Percentiles rank a stretch among this genome's conserved stretches.
phyloP scores from a whole-genome alignment of 2,888 invertebrate genomes.

The Copidosoma aretas region DNA sequence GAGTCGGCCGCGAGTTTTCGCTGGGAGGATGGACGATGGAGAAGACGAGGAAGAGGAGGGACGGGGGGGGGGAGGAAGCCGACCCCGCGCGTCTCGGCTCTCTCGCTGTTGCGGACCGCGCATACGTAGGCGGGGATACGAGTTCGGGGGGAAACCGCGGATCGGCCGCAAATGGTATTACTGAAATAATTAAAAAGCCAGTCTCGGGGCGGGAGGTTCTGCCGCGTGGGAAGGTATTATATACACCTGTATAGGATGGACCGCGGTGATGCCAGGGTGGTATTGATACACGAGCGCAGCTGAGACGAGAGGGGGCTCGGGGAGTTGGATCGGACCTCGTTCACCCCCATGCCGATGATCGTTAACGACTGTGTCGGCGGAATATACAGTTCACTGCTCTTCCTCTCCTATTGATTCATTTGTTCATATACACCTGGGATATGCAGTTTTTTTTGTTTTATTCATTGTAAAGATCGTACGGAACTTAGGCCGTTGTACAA shows the following conservation, averaged over 20 bases:
- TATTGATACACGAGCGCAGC: conserved; percentile 17
- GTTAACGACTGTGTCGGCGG: conserved; percentile 34
- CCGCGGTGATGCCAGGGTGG: too few species aligned
- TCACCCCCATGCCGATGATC: conserved; percentile 27
- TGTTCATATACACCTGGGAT: too few species aligned
- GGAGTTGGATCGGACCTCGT: conserved; percentile 30
- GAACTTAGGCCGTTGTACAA: too few species aligned
- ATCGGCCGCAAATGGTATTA: conserved; percentile 34
- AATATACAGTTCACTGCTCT: conserved; percentile 5
- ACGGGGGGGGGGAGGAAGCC: too few species aligned
- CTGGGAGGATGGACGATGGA: too few species aligned
- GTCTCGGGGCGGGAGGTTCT: conserved; percentile 8
- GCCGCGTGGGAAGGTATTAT: conserved; percentile 45
- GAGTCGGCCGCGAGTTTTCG: not conserved
- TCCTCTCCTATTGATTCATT: not conserved
- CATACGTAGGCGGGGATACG: not conserved
- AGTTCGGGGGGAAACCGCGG: conserved; percentile 1
- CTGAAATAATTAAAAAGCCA: conserved; percentile 39
- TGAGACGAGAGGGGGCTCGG: conserved; percentile 28
- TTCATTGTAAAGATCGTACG: too few species aligned
- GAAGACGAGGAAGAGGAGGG: not conserved
- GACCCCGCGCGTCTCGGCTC: not conserved
- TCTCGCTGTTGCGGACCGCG: not conserved
- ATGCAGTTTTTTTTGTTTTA: too few species aligned
- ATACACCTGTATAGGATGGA: too few species aligned